A percentile compares a stretch with the other conserved stretches of the same genome.
These are phyloP conservation scores for Trachymyrmex septentrionalis DNA, from an alignment of 1,140 invertebrate genomes.

Conservation along the genomic window DNA sequence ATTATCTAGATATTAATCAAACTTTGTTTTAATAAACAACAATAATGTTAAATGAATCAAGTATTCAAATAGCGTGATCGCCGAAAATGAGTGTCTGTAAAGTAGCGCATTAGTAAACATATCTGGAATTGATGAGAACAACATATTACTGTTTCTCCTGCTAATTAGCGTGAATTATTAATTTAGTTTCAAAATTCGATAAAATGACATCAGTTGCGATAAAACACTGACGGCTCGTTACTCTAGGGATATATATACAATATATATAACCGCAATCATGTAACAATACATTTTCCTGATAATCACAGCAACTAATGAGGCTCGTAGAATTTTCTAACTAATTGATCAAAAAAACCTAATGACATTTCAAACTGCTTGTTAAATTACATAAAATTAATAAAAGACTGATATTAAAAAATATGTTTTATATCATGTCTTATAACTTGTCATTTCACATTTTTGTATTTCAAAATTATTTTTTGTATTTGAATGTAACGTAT, in stretches of 20 bases:
- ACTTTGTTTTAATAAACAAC: background rate
- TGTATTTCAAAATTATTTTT: too few species aligned
- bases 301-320: constrained; percentile 21
- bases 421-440: too few species aligned
- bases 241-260: constrained; percentile 34
- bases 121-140: constrained; percentile 26
- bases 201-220: constrained; percentile 47
- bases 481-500: background rate
- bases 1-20: background rate
- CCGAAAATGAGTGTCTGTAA: constrained; percentile 41
- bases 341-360: constrained; percentile 30
- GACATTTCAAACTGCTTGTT: background rate
- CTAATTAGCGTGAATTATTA: constrained; percentile 56
- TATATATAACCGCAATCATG: background rate
- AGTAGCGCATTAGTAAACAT: constrained; percentile 30
- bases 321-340: constrained; percentile 7
- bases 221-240: constrained; percentile 28
- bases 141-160: background rate
- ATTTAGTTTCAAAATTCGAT: constrained; percentile 57
- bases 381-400: background rate
- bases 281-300: constrained; percentile 44
- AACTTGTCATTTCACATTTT: constrained; percentile 3
- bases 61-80: constrained; percentile 1
- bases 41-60: constrained; percentile 35
- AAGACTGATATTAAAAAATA: background rate